Evolutionary conservation across 64 coral and sea anemone species (phyloP).

Genomic region (Actinia equina): DNA sequence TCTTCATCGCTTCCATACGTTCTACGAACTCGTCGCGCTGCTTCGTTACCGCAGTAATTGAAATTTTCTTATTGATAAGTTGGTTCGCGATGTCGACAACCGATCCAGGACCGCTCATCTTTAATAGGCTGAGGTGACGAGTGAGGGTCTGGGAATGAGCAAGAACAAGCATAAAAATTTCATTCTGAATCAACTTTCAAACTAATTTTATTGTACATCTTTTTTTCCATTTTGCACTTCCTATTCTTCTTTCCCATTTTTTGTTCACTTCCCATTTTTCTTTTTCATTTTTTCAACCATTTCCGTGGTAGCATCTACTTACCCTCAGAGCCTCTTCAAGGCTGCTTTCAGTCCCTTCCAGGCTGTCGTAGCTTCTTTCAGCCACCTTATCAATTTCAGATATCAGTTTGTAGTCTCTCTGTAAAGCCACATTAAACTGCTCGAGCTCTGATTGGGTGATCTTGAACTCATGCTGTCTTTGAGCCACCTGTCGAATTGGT

Average conservation of each 20-base stretch:
- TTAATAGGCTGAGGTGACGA: constrained; percentile 44
- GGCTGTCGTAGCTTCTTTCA: constrained; percentile 65
- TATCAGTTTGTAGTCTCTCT: constrained; percentile 65
- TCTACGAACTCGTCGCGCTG: constrained; percentile 59
- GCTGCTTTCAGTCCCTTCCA: constrained; percentile 56
- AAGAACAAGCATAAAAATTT: not conserved
- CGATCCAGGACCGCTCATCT: constrained; percentile 66
- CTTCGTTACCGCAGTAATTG: constrained; percentile 42
- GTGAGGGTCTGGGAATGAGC: constrained; percentile 54
- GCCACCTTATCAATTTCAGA: constrained; percentile 67
- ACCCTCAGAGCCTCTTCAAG: constrained; percentile 76
- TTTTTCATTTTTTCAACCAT: not conserved
- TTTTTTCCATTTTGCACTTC: not conserved
- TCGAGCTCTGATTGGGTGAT: constrained; percentile 65
- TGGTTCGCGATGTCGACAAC: constrained; percentile 58
- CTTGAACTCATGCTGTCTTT: constrained; percentile 82
- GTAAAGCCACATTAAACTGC: constrained; percentile 57
- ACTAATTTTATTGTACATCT: not conserved
- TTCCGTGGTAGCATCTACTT: not conserved
- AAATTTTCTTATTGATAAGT: constrained; percentile 66
- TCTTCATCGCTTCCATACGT: constrained; percentile 41
- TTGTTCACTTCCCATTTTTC: not conserved
- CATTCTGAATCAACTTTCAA: not conserved
- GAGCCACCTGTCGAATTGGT: constrained; percentile 34
- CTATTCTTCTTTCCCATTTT: not conserved